Conservation (phyloP, 2,113 vertebrate genomes). For the Solenodon paradoxus region DNA sequence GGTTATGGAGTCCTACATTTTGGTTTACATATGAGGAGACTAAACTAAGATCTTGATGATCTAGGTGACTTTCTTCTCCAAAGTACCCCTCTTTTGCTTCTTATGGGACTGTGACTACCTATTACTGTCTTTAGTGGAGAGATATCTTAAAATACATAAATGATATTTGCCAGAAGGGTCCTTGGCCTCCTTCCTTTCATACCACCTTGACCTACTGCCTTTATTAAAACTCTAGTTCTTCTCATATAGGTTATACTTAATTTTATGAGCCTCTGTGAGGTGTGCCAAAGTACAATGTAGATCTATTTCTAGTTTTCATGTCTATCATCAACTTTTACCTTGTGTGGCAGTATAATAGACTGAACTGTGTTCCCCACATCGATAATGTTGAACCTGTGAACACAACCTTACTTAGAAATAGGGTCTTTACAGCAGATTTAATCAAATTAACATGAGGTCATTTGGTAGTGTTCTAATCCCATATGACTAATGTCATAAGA, state of each 20-base stretch:
- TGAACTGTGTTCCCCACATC: background rate
- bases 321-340: background rate
- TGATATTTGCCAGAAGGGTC: background rate
- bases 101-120: background rate
- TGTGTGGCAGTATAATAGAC: background rate
- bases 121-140: background rate
- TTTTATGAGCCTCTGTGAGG: background rate
- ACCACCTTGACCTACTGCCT: background rate
- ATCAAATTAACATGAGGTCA: background rate
- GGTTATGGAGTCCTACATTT: background rate
- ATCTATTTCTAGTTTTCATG: background rate
- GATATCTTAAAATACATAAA: background rate
- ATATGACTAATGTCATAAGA: background rate
- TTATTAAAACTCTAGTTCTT: background rate
- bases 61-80: background rate
- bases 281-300: background rate
- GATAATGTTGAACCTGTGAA: background rate
- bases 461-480: background rate
- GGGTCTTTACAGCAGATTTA: background rate
- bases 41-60: background rate
- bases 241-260: background rate
- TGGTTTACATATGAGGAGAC: background rate
- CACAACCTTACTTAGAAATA: background rate
- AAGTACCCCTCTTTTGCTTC: background rate
- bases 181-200: background rate